Conservation (phyloP, 2,888 invertebrate species). For the Pseudococcus longispinus region DNA sequence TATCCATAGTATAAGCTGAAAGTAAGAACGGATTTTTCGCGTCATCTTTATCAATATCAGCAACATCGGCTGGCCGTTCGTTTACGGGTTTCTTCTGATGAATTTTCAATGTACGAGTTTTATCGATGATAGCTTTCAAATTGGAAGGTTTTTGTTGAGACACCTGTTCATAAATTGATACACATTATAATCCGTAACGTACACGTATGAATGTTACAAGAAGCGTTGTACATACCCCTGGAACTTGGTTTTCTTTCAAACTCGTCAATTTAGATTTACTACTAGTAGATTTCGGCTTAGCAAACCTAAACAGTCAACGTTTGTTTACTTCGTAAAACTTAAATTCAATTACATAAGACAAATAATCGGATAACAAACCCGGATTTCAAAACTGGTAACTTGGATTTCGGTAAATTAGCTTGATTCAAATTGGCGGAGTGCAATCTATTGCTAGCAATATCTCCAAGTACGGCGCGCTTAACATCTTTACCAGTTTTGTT, state of each 20-base stretch:
- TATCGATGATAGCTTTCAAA: constrained; percentile 35
- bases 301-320: not conserved
- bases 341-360: not conserved
- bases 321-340: not conserved
- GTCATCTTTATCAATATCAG: constrained; percentile 80
- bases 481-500: constrained; percentile 7
- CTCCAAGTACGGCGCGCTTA: constrained; percentile 38
- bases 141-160: not conserved
- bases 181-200: not conserved
- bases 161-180: not conserved
- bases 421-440: not conserved
- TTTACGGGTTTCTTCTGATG: not conserved
- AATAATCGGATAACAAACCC: constrained; percentile 23
- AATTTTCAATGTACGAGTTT: constrained; percentile 37
- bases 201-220: not conserved
- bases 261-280: constrained; percentile 21
- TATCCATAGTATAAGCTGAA: constrained; percentile 86
- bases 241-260: constrained; percentile 49
- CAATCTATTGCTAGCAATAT: constrained; percentile 42
- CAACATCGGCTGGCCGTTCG: constrained; percentile 62
- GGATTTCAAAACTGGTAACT: constrained; percentile 45
- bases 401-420: constrained; percentile 1
- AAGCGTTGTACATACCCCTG: not conserved
- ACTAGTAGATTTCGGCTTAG: constrained; percentile 6
- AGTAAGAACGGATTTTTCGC: constrained; percentile 78